These are phyloP conservation scores for Pedionomus torquatus DNA, from an alignment of 2,113 vertebrate species.

Conservation along the genomic window DNA sequence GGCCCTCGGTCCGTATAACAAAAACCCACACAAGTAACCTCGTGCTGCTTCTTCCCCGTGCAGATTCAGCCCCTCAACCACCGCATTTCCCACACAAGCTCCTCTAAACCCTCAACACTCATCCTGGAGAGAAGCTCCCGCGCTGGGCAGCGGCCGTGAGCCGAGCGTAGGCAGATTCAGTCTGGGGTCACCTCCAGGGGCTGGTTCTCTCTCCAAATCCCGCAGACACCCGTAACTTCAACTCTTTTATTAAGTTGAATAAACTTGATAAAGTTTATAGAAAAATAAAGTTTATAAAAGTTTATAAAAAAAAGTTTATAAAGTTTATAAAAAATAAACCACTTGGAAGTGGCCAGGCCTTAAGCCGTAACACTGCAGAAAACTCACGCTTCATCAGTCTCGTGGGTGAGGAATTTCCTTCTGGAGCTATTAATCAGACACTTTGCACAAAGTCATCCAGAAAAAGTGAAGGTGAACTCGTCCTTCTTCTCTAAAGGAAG, in stretches of 20 bases:
- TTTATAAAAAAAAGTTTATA: too few species aligned
- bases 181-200: neutral
- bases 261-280: too few species aligned
- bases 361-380: conserved; percentile 9
- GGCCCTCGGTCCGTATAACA: neutral
- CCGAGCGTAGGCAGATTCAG: neutral
- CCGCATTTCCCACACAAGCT: neutral
- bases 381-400: conserved; percentile 51
- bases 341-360: conserved; percentile 22
- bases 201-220: neutral
- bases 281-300: too few species aligned
- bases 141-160: neutral
- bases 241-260: conserved; percentile 1
- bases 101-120: neutral
- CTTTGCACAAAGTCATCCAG: conserved; percentile 23
- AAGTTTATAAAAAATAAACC: too few species aligned
- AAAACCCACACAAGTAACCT: neutral
- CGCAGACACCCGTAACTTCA: neutral
- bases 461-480: conserved; percentile 33
- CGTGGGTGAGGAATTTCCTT: conserved; percentile 27
- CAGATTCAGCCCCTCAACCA: neutral
- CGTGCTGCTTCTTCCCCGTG: neutral
- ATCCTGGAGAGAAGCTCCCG: neutral
- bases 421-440: conserved; percentile 33
- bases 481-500: neutral